Base-by-base conservation (phyloP, 2,797 vertebrate species). In the Danio jaintianensis region DNA sequence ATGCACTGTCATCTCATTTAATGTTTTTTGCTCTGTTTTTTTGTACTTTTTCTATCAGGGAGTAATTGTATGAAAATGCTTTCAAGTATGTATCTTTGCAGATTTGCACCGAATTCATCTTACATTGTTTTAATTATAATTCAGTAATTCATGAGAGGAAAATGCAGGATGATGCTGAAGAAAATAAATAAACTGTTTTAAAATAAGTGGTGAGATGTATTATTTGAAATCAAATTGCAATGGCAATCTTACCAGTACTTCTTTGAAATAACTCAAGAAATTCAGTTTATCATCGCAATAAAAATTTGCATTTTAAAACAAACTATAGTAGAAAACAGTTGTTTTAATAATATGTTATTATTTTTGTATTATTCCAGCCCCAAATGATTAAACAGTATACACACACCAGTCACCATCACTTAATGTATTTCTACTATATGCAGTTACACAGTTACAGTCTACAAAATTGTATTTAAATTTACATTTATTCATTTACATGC, bases 1-100 rank as follows among this genome's bases (percentile, higher is more conserved):
- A 18, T 86, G 83, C 85, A 86, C 90, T 89, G 87, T 90, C 87
- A 87, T 83, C 85, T 89, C 85, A 85, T 84, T 85, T 69, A 84
- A 85, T 89, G 88, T 87, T 82, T 62, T 53, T 47, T 90, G 83
- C 72, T 58, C n/a, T 29, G 29, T 66, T 56, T 47, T 68, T 69
- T n/a, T n/a, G n/a, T 40, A 20, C 50, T 80, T 83, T 72, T 82
- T 80, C 87, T 89, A 89, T 88, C 89, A 88, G 87, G 85, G 79
- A 88, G 84, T 87, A 82, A 79, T 80, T 43, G 84, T 68, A 15
- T 72, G 78, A 85, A 18, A 79, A 42, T 75, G 42, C 22, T 48
- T 58, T 58, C 6, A 47, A 45, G 8, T 11, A 16, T 22, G 38
- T 40, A 43, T 66, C 9, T 45, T 66, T 11, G 58, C 40, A 67